Conservation (phyloP, 64 coral and sea anemone genomes). For the Acropora tenuis region DNA sequence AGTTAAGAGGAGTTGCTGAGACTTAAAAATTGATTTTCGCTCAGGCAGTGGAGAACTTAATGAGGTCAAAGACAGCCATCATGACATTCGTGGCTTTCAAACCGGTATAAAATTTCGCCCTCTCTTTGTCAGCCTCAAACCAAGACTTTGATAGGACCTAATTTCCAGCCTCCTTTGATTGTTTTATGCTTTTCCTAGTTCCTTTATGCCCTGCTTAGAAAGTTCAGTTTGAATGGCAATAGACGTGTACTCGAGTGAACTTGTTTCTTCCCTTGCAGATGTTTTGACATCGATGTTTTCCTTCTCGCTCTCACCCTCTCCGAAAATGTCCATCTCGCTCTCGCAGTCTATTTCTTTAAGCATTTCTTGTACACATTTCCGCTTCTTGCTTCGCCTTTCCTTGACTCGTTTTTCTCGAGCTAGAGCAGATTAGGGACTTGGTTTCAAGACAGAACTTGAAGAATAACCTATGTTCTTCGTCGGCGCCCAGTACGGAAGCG, state of each 20-base stretch:
- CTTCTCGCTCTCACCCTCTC: not conserved
- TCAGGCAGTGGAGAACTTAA: too few species aligned
- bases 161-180: not conserved
- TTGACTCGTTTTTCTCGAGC: constrained; percentile 12
- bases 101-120: not conserved
- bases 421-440: not conserved
- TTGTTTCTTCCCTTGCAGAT: constrained; percentile 22
- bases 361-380: constrained; percentile 21
- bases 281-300: not conserved
- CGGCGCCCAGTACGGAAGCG: constrained; percentile 33
- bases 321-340: not conserved
- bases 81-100: not conserved
- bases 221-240: too few species aligned
- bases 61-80: too few species aligned
- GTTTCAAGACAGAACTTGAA: too few species aligned
- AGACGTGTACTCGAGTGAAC: not conserved
- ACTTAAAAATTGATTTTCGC: not conserved
- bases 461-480: too few species aligned
- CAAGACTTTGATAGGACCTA: not conserved
- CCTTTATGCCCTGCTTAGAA: too few species aligned
- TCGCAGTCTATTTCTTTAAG: constrained; percentile 5
- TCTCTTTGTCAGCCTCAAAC: not conserved
- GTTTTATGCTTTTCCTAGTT: not conserved
- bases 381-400: not conserved
- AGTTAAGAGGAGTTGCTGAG: not conserved